These are phyloP conservation scores for Ormyrus labotus DNA, from an alignment of 2,888 invertebrate species.

Conservation along the genomic window DNA sequence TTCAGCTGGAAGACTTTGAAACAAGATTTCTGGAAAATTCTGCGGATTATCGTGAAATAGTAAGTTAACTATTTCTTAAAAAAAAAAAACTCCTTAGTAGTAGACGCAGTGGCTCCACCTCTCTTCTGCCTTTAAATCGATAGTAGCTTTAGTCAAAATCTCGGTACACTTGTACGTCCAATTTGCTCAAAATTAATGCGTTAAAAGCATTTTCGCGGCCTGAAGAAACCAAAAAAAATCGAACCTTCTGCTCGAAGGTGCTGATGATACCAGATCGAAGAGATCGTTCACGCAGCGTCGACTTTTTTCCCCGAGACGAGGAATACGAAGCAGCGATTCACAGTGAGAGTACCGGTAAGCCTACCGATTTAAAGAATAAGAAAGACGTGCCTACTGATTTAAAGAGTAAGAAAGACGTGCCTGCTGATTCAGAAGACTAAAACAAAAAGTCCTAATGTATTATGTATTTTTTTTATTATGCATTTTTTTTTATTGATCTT, in stretches of 20 bases:
- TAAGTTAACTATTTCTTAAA: constrained; percentile 19
- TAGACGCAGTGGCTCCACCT: constrained; percentile 69
- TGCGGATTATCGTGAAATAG: neutral
- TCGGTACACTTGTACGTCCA: neutral
- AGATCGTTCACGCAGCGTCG: constrained; percentile 64
- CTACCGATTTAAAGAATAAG: too few species aligned
- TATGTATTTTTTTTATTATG: too few species aligned
- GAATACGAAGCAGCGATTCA: constrained; percentile 68
- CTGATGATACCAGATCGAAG: constrained; percentile 4
- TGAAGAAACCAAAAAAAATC: constrained; percentile 7
- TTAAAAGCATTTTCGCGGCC: too few species aligned
- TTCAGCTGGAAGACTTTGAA: too few species aligned
- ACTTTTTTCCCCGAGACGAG: constrained; percentile 69
- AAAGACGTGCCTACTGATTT: too few species aligned
- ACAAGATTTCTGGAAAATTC: too few species aligned
- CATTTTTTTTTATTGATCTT: too few species aligned
- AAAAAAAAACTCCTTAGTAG: neutral
- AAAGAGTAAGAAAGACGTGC: too few species aligned
- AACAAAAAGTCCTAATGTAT: too few species aligned
- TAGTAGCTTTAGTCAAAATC: neutral
- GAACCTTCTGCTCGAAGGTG: constrained; percentile 29
- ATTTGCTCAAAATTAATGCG: too few species aligned
- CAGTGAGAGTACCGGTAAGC: constrained; percentile 40
- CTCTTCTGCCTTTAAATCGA: constrained; percentile 67
- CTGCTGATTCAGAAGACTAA: too few species aligned